Percentiles rank a stretch among this genome's conserved stretches.
These are phyloP conservation scores for Syngnathus rostellatus DNA, from an alignment of 2,797 vertebrate species.

Conservation along the genomic window DNA sequence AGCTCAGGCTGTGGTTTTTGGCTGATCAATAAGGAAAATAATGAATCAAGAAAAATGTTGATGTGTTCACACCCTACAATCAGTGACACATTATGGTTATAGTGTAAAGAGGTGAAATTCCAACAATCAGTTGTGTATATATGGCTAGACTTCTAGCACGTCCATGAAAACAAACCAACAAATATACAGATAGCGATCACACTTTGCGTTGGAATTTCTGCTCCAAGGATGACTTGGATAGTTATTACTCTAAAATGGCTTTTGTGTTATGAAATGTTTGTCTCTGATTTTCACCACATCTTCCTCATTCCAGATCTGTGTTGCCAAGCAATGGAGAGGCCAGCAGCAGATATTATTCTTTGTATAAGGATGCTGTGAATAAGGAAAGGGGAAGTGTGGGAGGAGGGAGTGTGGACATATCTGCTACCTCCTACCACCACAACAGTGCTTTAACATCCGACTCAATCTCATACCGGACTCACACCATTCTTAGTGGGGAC, in stretches of 20 bases:
- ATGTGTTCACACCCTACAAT: background rate
- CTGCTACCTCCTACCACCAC: conserved; percentile 31
- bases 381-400: conserved; percentile 40
- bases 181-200: background rate
- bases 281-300: conserved; percentile 29
- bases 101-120: background rate
- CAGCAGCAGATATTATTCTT: conserved; percentile 42
- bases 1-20: too few species aligned
- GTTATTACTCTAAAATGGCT: conserved; percentile 9
- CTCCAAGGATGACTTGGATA: background rate
- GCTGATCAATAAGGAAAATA: background rate
- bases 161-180: conserved; percentile 2
- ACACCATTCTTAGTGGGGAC: conserved; percentile 35
- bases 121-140: conserved; percentile 1
- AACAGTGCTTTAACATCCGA: conserved; percentile 20
- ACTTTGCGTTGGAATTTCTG: conserved; percentile 2
- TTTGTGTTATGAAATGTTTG: conserved; percentile 35
- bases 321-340: conserved; percentile 67
- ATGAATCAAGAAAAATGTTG: background rate
- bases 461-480: conserved; percentile 34
- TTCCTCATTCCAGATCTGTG: conserved; percentile 41
- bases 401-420: conserved; percentile 40
- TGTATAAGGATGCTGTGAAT: conserved; percentile 39
- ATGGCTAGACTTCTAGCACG: background rate
- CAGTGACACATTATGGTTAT: background rate